Conservation (phyloP, 2,113 vertebrate genomes). For the Campylorhamphus procurvoides region DNA sequence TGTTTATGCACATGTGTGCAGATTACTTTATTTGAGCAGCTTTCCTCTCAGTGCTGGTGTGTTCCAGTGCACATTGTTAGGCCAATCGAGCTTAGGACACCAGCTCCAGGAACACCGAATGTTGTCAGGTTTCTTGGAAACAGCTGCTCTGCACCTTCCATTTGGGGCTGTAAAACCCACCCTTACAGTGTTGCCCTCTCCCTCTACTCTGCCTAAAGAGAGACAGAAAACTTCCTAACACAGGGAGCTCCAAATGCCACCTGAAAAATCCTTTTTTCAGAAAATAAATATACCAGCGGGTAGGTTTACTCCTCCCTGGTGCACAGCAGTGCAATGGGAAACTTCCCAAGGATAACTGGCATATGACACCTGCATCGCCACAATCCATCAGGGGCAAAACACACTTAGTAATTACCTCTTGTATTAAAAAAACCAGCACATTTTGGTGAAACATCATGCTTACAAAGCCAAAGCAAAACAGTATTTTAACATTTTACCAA, state of each 20-base stretch:
- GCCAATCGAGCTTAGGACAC: not conserved
- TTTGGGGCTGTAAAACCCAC: not conserved
- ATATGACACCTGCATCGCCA: accelerated
- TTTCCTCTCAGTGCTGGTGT: not conserved
- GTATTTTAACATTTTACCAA: not conserved
- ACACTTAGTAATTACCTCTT: not conserved
- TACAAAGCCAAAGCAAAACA: not conserved
- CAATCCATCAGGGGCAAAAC: accelerated
- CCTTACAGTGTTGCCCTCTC: not conserved
- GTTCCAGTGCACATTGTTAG: not conserved
- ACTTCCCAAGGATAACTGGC: accelerated
- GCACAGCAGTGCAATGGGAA: not conserved
- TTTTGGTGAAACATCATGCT: not conserved
- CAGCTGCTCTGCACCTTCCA: not conserved
- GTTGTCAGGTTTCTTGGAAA: not conserved
- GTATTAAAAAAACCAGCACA: not conserved
- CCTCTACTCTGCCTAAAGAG: not conserved
- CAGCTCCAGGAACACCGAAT: not conserved
- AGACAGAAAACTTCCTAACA: not conserved
- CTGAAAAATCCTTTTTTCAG: not conserved
- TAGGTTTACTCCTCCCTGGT: not conserved
- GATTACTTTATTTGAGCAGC: not conserved
- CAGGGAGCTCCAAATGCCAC: not conserved
- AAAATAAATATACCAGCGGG: not conserved
- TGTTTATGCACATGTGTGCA: not conserved